phyloP scores from a whole-genome alignment of 2,797 vertebrate species.

The Lophius americanus region DNA sequence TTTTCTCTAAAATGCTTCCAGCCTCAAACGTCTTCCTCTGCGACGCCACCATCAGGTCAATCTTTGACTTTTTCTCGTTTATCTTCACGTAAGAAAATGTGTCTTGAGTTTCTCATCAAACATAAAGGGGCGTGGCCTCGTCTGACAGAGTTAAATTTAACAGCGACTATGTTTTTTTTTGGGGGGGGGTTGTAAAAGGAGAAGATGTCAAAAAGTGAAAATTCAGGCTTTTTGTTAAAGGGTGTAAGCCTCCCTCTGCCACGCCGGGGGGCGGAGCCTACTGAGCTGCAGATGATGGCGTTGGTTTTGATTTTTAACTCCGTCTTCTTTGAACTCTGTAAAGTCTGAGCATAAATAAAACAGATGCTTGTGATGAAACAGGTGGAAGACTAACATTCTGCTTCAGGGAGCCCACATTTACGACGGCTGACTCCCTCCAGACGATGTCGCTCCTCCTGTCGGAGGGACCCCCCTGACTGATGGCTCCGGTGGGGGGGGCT shows the following conservation, averaged over 20 bases:
- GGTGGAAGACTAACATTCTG: conserved; percentile 63
- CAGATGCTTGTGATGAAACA: conserved; percentile 76
- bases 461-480: conserved; percentile 63
- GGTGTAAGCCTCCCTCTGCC: conserved; percentile 90
- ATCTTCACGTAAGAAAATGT: conserved; percentile 66
- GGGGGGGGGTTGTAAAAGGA: conserved; percentile 62
- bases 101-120: conserved; percentile 83
- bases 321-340: conserved; percentile 71
- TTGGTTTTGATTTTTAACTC: conserved; percentile 83
- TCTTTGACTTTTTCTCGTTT: no score
- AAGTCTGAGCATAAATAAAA: conserved; percentile 78
- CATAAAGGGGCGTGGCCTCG: conserved; percentile 86
- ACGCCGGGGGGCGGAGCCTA: conserved; percentile 82
- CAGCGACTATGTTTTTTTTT: conserved; percentile 80
- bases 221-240: conserved; percentile 57
- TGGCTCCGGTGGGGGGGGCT: conserved; percentile 35
- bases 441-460: conserved; percentile 58
- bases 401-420: conserved; percentile 70
- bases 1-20: no score
- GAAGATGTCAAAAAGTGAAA: conserved; percentile 84
- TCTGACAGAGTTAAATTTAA: conserved; percentile 86
- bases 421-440: conserved; percentile 32
- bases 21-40: no score
- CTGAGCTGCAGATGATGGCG: conserved; percentile 88
- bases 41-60: no score